Percentiles rank a stretch among this genome's conserved stretches.
Evolutionary conservation across 2,888 invertebrate species (phyloP).

Genomic region (Netelia fuscicornis): DNA sequence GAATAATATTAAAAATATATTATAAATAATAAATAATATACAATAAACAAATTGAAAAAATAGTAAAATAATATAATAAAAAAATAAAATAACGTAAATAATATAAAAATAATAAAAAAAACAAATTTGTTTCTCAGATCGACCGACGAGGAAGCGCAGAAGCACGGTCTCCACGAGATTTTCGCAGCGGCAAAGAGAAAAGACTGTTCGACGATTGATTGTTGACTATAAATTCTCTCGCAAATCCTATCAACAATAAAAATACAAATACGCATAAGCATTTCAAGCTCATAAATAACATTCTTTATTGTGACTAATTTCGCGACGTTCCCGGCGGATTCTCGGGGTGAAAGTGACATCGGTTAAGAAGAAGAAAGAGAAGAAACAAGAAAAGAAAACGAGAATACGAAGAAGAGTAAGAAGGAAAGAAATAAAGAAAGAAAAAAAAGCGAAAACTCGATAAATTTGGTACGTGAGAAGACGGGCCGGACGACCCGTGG

Average conservation of each 20-base stretch:
- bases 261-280: slow-evolving; percentile 23
- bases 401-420: slow-evolving; percentile 5
- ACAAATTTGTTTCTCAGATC: slow-evolving; percentile 74
- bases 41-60: too few species aligned
- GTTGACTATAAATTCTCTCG: slow-evolving; percentile 65
- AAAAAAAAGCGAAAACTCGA: slow-evolving; percentile 55
- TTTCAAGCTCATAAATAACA: slow-evolving; percentile 51
- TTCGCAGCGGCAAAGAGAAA: slow-evolving; percentile 81
- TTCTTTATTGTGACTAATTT: slow-evolving; percentile 60
- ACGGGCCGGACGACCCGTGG: slow-evolving; percentile 19
- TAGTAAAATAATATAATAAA: too few species aligned
- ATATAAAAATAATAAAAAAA: too few species aligned
- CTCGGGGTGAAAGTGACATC: slow-evolving; percentile 57
- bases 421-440: slow-evolving; percentile 27
- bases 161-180: slow-evolving; percentile 80
- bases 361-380: slow-evolving; percentile 8
- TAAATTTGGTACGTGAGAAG: slow-evolving; percentile 41
- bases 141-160: slow-evolving; percentile 76
- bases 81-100: too few species aligned
- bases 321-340: slow-evolving; percentile 52
- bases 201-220: slow-evolving; percentile 79
- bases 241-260: background rate
- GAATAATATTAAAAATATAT: too few species aligned
- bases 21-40: too few species aligned
- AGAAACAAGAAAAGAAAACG: slow-evolving; percentile 47